A percentile compares a stretch with the other conserved stretches of the same genome.
These are phyloP conservation scores for Paracanthobrama guichenoti DNA, from an alignment of 2,113 vertebrate species.

Conservation along the genomic window DNA sequence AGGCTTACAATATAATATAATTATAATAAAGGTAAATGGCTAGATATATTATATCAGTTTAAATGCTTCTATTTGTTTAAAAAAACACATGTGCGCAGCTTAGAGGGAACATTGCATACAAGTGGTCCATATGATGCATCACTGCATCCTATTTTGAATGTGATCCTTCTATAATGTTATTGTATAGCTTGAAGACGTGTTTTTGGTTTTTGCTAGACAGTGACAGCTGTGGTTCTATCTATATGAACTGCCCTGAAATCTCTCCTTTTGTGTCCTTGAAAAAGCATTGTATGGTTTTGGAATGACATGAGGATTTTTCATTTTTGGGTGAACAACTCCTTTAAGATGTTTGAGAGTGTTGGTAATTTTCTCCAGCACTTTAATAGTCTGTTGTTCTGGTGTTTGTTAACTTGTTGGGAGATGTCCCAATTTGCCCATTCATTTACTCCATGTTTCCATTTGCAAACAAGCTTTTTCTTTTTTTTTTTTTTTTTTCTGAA, in stretches of 20 bases:
- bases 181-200: neutral
- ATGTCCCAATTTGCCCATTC: neutral
- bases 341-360: constrained; percentile 6
- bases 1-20: no score
- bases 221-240: neutral
- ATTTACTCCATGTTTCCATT: constrained; percentile 7
- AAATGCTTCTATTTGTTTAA: no score
- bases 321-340: neutral
- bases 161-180: neutral
- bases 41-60: no score
- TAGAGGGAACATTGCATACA: no score
- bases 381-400: constrained; percentile 1
- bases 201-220: neutral
- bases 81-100: no score
- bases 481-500: neutral
- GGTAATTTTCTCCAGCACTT: constrained; percentile 18
- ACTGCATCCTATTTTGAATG: neutral
- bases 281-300: neutral
- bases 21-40: no score
- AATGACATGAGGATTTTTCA: neutral
- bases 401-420: neutral
- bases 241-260: neutral
- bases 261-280: neutral
- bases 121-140: neutral
- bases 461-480: neutral